phyloP scores from a whole-genome alignment of 2,888 invertebrate species.

The Lepeophtheirus nordmannii region DNA sequence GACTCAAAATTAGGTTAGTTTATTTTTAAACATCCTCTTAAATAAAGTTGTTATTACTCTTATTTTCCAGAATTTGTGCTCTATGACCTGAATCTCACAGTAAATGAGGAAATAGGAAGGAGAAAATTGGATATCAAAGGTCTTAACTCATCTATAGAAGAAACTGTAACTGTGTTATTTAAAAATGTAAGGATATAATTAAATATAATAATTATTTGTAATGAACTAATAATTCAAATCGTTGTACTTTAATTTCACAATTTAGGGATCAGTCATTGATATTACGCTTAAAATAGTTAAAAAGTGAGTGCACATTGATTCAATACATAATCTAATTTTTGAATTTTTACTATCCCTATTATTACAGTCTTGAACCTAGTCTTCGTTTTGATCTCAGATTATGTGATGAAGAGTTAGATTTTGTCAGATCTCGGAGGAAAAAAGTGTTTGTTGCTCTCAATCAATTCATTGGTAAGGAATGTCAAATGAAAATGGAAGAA shows the following conservation, averaged over 20 bases:
- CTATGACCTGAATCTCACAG: constrained; percentile 14
- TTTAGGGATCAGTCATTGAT: constrained; percentile 29
- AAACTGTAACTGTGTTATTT: constrained; percentile 11
- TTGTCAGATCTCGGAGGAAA: constrained; percentile 31
- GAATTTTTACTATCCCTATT: background rate
- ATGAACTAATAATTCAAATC: constrained; percentile 11
- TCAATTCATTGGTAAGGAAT: constrained; percentile 32
- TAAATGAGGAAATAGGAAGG: constrained; percentile 21
- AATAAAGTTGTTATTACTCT: background rate
- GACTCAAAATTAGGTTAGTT: constrained; percentile 33
- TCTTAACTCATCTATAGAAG: background rate
- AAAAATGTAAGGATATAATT: constrained; percentile 10
- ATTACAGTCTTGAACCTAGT: constrained; percentile 33
- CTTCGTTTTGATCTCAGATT: constrained; percentile 35
- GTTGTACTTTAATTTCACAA: too few species aligned
- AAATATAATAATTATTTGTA: background rate
- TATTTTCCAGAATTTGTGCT: constrained; percentile 7
- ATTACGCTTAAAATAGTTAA: constrained; percentile 27
- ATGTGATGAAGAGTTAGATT: constrained; percentile 35
- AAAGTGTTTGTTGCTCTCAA: constrained; percentile 32
- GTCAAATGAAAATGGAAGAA: constrained; percentile 32
- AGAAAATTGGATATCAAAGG: constrained; percentile 21
- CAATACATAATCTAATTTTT: background rate
- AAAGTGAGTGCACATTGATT: constrained; percentile 28
- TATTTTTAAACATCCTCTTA: background rate